phyloP scores from a whole-genome alignment of 2,888 invertebrate species.

The Crioceris asparagi region DNA sequence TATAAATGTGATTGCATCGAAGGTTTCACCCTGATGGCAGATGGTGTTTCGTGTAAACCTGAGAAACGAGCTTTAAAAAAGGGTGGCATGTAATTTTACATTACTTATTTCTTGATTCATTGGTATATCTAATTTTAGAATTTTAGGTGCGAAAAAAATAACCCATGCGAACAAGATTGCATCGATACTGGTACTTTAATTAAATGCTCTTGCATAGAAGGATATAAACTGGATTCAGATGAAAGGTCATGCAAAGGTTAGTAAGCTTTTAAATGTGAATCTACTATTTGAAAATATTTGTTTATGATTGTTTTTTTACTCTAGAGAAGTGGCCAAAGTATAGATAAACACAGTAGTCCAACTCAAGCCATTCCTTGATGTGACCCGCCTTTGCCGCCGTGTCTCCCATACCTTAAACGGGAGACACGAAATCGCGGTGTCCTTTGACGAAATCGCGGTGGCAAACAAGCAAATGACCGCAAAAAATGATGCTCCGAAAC shows the following conservation, averaged over 20 bases:
- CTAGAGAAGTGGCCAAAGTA: too few relatives aligned
- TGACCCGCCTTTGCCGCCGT: too few relatives aligned
- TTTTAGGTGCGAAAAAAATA: conserved; percentile 47
- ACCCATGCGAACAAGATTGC: conserved; percentile 67
- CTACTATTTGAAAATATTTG: too few relatives aligned
- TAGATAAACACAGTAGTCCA: too few relatives aligned
- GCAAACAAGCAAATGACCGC: too few relatives aligned
- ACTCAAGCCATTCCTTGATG: too few relatives aligned
- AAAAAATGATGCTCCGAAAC: too few relatives aligned
- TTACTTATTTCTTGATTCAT: background rate
- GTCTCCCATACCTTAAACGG: too few relatives aligned
- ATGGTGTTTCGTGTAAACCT: conserved; percentile 57
- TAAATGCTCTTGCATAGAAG: conserved; percentile 60
- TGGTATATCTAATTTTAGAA: background rate
- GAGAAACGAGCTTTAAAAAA: conserved; percentile 28
- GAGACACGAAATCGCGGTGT: too few relatives aligned
- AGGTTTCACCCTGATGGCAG: conserved; percentile 57
- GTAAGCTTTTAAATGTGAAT: background rate
- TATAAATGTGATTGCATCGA: conserved; percentile 60
- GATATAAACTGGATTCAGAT: conserved; percentile 56
- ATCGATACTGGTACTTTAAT: conserved; percentile 56
- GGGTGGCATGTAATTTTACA: conserved; percentile 19
- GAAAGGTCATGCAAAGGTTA: conserved; percentile 55
- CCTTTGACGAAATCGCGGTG: too few relatives aligned
- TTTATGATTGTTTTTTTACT: too few relatives aligned